Percentiles rank a stretch among this genome's conserved stretches.
Conservation (phyloP, 1,140 invertebrate genomes). For the Drosophila elegans region DNA sequence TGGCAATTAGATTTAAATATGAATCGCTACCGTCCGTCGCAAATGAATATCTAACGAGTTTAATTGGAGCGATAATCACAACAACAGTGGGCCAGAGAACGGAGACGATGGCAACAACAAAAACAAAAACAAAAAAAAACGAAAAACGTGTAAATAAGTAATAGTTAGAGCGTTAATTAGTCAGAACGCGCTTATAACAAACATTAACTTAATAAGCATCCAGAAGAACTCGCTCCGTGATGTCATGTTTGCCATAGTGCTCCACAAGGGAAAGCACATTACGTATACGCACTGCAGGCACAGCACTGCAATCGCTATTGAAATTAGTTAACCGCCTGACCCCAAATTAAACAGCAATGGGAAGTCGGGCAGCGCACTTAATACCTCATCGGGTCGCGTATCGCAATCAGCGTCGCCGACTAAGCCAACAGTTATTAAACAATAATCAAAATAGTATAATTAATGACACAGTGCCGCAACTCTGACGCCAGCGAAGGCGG, state of each 20-base stretch:
- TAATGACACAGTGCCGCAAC: conserved; percentile 53
- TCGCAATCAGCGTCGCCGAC: conserved; percentile 38
- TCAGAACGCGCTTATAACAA: conserved; percentile 40
- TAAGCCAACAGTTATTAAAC: conserved; percentile 63
- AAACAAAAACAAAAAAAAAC: conserved; percentile 3
- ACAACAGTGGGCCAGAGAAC: conserved; percentile 7
- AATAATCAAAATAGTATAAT: conserved; percentile 78
- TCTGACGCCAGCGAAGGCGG: conserved; percentile 21
- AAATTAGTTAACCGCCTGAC: conserved; percentile 44
- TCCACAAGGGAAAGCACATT: conserved; percentile 25
- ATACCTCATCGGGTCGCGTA: conserved; percentile 36
- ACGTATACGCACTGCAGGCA: conserved; percentile 56
- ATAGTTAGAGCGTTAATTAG: conserved; percentile 29
- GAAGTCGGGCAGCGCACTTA: conserved; percentile 29
- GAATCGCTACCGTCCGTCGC: conserved; percentile 43
- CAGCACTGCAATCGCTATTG: conserved; percentile 32
- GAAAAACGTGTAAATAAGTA: conserved; percentile 21
- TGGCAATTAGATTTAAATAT: conserved; percentile 76
- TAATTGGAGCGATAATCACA: conserved; percentile 61
- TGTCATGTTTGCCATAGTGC: conserved; percentile 25
- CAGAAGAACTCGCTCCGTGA: conserved; percentile 28
- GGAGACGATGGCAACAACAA: conserved; percentile 12
- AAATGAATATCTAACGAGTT: conserved; percentile 71
- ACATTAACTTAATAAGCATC: conserved; percentile 48
- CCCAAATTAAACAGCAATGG: conserved; percentile 59